Evolutionary conservation across 2,113 vertebrate species (phyloP).

Genomic region (Syngnathoides biaculeatus): DNA sequence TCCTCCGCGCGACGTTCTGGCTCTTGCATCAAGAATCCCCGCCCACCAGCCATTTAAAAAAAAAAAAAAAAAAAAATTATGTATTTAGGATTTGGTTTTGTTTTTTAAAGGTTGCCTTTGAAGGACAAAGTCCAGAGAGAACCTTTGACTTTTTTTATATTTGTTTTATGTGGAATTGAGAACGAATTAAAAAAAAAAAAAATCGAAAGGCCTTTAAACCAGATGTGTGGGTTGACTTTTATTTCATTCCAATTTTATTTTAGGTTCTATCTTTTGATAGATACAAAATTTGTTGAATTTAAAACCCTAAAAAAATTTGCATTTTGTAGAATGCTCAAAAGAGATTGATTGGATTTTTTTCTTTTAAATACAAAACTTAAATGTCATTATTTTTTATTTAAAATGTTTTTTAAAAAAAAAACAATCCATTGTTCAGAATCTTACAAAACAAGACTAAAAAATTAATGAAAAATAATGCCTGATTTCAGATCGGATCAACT

Average conservation of each 20-base stretch:
- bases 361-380: no score
- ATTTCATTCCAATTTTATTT: no score
- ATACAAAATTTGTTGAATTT: no score
- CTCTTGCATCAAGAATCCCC: slow-evolving; percentile 69
- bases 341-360: no score
- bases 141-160: slow-evolving; percentile 55
- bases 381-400: no score
- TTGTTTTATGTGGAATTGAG: slow-evolving; percentile 65
- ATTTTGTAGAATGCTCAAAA: no score
- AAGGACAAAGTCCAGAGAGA: slow-evolving; percentile 31
- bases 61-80: neutral
- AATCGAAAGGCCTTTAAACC: slow-evolving; percentile 38
- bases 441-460: no score
- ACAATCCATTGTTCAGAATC: no score
- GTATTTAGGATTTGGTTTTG: slow-evolving; percentile 3
- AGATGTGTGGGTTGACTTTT: slow-evolving; percentile 3
- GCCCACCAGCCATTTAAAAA: slow-evolving; percentile 24
- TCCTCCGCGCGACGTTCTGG: slow-evolving; percentile 37
- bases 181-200: slow-evolving; percentile 65
- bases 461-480: no score
- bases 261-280: no score
- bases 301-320: no score
- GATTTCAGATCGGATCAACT: neutral
- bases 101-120: slow-evolving; percentile 11
- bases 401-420: no score